phyloP scores from a whole-genome alignment of 1,140 invertebrate genomes.

The Diprion similis region DNA sequence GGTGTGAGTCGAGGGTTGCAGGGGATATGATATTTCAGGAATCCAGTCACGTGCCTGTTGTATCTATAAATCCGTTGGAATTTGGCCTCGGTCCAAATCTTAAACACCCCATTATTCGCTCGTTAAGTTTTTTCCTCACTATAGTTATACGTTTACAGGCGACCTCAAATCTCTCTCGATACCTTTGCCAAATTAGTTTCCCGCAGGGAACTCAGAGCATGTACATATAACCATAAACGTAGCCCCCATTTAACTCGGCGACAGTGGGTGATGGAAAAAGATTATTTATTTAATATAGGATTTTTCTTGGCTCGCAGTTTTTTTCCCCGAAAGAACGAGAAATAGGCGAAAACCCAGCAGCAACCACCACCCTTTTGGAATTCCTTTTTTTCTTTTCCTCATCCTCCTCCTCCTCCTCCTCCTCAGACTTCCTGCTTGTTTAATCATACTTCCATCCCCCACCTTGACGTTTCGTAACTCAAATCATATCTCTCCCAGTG shows the following conservation, averaged over 20 bases:
- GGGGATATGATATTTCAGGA: too few relatives aligned
- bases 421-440: background rate
- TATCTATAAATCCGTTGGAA: too few relatives aligned
- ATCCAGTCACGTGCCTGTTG: too few relatives aligned
- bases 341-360: background rate
- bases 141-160: background rate
- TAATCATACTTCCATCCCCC: slow-evolving; percentile 4
- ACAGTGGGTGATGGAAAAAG: background rate
- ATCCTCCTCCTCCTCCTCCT: background rate
- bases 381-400: too few relatives aligned
- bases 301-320: background rate
- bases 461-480: slow-evolving; percentile 1
- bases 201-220: background rate
- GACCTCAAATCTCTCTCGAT: background rate
- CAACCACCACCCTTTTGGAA: background rate
- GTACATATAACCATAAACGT: too few relatives aligned
- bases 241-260: too few relatives aligned
- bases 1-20: too few relatives aligned
- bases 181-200: slow-evolving; percentile 4
- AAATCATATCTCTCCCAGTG: background rate
- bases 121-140: background rate
- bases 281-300: background rate
- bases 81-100: background rate
- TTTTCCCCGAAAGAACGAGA: too few relatives aligned
- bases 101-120: background rate